Conservation (phyloP, 2,888 invertebrate genomes). For the Dinocampus coccinellae region DNA sequence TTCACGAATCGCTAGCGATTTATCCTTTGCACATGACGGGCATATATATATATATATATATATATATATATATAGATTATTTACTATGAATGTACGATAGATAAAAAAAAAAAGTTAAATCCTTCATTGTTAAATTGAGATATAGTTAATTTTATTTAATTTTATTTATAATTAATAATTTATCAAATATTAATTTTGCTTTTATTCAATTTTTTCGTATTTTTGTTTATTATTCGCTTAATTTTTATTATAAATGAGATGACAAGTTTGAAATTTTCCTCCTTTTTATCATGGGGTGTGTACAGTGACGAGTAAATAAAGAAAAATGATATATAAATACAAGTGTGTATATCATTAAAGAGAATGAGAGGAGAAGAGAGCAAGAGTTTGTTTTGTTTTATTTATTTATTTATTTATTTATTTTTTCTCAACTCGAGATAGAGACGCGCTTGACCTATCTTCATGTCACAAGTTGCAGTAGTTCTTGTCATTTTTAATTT, state of each 20-base stretch:
- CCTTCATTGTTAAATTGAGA: neutral
- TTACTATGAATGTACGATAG: neutral
- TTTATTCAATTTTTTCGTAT: conserved; percentile 1
- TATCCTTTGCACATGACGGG: neutral
- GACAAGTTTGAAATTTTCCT: conserved; percentile 8
- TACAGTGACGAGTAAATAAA: conserved; percentile 30
- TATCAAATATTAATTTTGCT: neutral
- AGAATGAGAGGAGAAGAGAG: neutral
- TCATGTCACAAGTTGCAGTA: conserved; percentile 8
- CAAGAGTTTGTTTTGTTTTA: conserved; percentile 23
- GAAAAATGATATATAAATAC: neutral
- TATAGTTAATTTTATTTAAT: neutral
- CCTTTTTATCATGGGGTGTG: neutral
- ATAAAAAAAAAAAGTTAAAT: neutral
- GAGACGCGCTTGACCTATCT: conserved; percentile 34
- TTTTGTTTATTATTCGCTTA: neutral
- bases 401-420: conserved; percentile 12
- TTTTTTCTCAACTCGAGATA: conserved; percentile 23
- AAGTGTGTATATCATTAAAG: neutral
- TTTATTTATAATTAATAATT: neutral
- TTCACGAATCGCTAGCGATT: conserved; percentile 23
- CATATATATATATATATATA: neutral
- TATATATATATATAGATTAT: neutral
- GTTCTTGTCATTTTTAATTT: neutral
- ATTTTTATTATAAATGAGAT: conserved; percentile 21